Percentiles rank a stretch among this genome's conserved stretches.
phyloP scores from a whole-genome alignment of 2,888 invertebrate species.

The Deilephila porcellus region DNA sequence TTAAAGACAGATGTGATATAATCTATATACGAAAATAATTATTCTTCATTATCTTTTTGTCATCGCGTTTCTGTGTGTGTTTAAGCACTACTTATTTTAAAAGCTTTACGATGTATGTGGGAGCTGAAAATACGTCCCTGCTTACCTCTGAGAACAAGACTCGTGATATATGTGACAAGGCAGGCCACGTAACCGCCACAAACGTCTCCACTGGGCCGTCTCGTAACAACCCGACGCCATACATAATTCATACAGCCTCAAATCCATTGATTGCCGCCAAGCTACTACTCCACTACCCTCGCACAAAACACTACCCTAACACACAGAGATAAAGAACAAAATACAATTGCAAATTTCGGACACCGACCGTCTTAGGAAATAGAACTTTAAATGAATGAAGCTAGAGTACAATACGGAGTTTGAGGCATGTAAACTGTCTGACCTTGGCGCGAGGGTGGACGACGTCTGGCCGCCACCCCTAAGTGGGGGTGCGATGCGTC shows the following conservation, averaged over 20 bases:
- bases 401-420: constrained; percentile 44
- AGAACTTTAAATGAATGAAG: constrained; percentile 37
- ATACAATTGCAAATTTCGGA: constrained; percentile 26
- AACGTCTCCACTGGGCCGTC: constrained; percentile 60
- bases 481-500: constrained; percentile 58
- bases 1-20: too few species aligned
- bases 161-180: background rate
- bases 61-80: too few species aligned
- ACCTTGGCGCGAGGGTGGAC: constrained; percentile 75
- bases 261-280: constrained; percentile 69
- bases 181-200: constrained; percentile 16
- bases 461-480: constrained; percentile 63
- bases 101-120: too few species aligned
- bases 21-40: too few species aligned
- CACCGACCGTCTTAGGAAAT: constrained; percentile 40
- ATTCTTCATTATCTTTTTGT: too few species aligned
- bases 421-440: constrained; percentile 56
- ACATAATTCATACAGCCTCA: constrained; percentile 71
- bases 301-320: constrained; percentile 5
- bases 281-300: background rate
- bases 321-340: background rate
- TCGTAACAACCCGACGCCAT: constrained; percentile 56
- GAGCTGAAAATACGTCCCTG: background rate
- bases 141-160: background rate
- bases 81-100: too few species aligned